Evolutionary conservation across 2,797 vertebrate genomes (phyloP), one percentile per base, ranked within the genome.

Genomic region (Ctenopoma multispine): DNA sequence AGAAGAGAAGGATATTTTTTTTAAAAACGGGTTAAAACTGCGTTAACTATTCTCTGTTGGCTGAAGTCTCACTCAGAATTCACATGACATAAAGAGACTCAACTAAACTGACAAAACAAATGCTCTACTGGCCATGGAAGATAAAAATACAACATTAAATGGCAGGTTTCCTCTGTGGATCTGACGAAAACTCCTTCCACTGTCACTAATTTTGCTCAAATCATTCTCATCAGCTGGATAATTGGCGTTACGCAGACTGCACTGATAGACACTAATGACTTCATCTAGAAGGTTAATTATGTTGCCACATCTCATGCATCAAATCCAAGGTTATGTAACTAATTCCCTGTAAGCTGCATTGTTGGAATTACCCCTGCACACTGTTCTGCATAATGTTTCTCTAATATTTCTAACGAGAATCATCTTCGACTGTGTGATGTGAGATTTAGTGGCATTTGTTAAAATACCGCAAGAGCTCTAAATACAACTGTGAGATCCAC

Each of bases 251-350:
- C 31, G 73, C 34, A 51, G 17, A 7, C 20, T 7, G 51, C 21
- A 53, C 40, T 72, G 34, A 81, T 50, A 21, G 17, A 68, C 57
- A 64, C 47, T 65, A 66, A 77, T 70, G 55, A 59, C 50, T 61
- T 74, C 23, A 13, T 48, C 60, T 48, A 6, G 36, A 69, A 81
- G 77, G 79, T 82, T 82, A 70, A 83, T 87, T 76, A 72, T 57
- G 50, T 46, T 36, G 27, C 43, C 41, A 41, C 41, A 66, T 63
- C 13, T 20, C 63, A 69, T 23, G 59, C 31, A 65, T 51, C 63
- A 54, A 55, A 55, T 60, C 49, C 36, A 65, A 67, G 43, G 47
- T 72, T 65, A 50, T 56, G 21, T 27, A 60, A 67, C 23, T 53
- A 53, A 49, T 18, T 5, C 31, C 1, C 4, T 21, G 1, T 50